Conservation (phyloP, 2,888 invertebrate genomes). For the Agriopis aurantiaria region DNA sequence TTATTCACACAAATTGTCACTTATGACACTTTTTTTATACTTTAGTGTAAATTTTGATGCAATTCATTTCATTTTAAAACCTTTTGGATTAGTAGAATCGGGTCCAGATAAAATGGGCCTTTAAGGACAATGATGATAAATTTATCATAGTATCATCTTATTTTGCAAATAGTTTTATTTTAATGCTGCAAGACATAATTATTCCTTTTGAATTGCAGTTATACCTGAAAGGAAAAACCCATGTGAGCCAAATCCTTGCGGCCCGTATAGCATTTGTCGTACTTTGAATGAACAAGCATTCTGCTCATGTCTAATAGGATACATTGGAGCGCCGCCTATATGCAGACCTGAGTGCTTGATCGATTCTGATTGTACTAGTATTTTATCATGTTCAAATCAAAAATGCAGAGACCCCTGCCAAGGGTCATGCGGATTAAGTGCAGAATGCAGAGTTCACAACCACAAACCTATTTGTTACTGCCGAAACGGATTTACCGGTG, state of each 20-base stretch:
- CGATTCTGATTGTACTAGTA: slow-evolving; percentile 92
- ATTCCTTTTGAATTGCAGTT: slow-evolving; percentile 54
- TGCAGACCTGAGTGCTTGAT: slow-evolving; percentile 94
- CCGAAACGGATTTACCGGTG: slow-evolving; percentile 89
- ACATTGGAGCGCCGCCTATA: slow-evolving; percentile 90
- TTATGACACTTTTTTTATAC: too few relatives aligned
- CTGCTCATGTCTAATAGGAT: slow-evolving; percentile 92
- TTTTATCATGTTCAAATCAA: slow-evolving; percentile 91
- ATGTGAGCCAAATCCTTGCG: slow-evolving; percentile 92
- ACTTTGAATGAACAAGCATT: slow-evolving; percentile 85
- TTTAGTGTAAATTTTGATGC: too few relatives aligned
- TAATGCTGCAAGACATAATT: slow-evolving; percentile 10
- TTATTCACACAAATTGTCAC: too few relatives aligned
- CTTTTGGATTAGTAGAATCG: too few relatives aligned
- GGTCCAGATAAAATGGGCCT: too few relatives aligned
- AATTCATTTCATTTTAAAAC: too few relatives aligned
- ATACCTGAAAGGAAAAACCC: slow-evolving; percentile 73
- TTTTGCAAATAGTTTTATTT: slow-evolving; percentile 23
- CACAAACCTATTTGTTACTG: slow-evolving; percentile 96
- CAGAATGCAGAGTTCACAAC: slow-evolving; percentile 92
- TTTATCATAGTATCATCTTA: not conserved
- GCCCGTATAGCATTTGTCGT: slow-evolving; percentile 91
- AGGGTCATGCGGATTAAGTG: slow-evolving; percentile 92
- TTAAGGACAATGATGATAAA: too few relatives aligned
- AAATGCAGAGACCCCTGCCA: slow-evolving; percentile 93